Evolutionary conservation across 2,888 invertebrate genomes (phyloP), one percentile per base, ranked within the genome.

Genomic region (Hipparchia sbordonii): DNA sequence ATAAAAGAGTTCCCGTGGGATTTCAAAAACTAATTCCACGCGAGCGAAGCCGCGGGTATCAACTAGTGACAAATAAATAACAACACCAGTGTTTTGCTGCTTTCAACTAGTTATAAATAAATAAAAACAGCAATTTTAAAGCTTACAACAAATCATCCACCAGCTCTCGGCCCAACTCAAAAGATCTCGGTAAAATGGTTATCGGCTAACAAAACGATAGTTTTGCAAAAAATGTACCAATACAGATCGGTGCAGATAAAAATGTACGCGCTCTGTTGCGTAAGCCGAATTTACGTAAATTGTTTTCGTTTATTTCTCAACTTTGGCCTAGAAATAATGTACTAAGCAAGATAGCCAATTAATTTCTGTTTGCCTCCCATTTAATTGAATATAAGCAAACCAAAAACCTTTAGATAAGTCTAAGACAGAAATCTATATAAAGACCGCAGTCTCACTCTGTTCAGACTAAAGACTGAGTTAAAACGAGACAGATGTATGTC

Each of bases 191-290:
- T 57, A 9, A 6, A 71, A 4, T 66, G 69, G 70, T 8, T 12
- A 51, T 51, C 57, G n/a, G 79, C 72, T 57, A 62, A 70, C 70
- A 70, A 63, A 80, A 81, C 81, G 79, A 80, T 80, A 70, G 80
- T 84, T 86, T 87, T 86, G 84, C 84, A 85, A 85, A 86, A 85
- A 62, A 56, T 70, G 60, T 85, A 84, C 84, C 83, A 85, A 85
- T 85, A 84, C 79, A 82, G 82, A 84, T 84, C 80, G 79, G 79
- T 79, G 74, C 71, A 77, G 82, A 82, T 82, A 84, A 82, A 81
- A 77, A 75, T 72, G 56, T 68, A 68, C 66, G 70, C 66, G 66
- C 70, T 73, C 12, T 80, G 81, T 84, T 82, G 76, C 77, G 80
- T 79, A 81, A 80, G 6, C 72, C 75, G 73, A 80, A 70, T 82